Conservation (phyloP, 2,797 vertebrate genomes). For the Vipera ursinii region DNA sequence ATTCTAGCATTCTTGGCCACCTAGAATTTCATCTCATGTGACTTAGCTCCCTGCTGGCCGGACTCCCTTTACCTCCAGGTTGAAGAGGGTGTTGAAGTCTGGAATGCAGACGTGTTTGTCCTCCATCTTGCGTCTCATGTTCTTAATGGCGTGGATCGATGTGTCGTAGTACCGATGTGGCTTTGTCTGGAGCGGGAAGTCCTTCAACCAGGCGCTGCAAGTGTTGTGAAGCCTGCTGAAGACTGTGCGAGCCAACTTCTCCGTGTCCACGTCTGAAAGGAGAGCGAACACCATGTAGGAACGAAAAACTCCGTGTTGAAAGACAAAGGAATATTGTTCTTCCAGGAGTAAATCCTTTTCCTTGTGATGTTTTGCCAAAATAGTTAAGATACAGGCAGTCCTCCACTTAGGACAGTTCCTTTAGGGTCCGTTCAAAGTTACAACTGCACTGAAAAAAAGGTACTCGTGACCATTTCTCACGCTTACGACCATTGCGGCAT, state of each 20-base stretch:
- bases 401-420: too few relatives aligned
- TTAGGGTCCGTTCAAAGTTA: too few relatives aligned
- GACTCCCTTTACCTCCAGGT: conserved; percentile 83
- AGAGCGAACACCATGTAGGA: conserved; percentile 32
- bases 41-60: background rate
- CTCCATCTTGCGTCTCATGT: conserved; percentile 99
- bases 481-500: too few relatives aligned
- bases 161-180: conserved; percentile 94
- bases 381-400: background rate
- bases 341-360: background rate
- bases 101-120: conserved; percentile 98
- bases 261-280: conserved; percentile 86
- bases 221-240: conserved; percentile 90
- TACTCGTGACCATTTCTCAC: accelerated
- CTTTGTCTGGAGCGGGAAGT: conserved; percentile 85
- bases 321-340: conserved; percentile 61
- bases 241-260: conserved; percentile 87
- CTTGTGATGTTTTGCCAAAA: background rate
- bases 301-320: background rate
- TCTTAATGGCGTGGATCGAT: conserved; percentile 98
- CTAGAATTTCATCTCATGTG: too few relatives aligned
- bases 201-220: conserved; percentile 92
- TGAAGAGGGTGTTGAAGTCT: conserved; percentile 97
- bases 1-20: background rate
- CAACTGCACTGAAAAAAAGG: too few relatives aligned